Percentiles rank a stretch among this genome's conserved stretches.
phyloP scores from a whole-genome alignment of 30 jellyfish, hydroid and myxozoan species.

The Haliclystus octoradiatus region DNA sequence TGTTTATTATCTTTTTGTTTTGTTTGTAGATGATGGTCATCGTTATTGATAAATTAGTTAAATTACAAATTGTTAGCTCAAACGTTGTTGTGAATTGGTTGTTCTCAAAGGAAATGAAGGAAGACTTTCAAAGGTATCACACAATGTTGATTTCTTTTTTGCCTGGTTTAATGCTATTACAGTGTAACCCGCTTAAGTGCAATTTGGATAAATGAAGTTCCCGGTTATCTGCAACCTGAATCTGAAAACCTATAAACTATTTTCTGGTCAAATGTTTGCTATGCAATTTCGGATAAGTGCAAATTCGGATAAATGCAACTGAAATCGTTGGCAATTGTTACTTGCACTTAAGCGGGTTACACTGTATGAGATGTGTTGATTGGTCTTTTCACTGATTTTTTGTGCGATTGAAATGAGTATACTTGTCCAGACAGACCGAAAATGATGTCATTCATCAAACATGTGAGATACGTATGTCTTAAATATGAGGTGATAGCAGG shows the following conservation, averaged over 20 bases:
- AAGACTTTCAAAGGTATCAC: slow-evolving; percentile 62
- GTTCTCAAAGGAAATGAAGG: slow-evolving; percentile 63
- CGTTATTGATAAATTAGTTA: slow-evolving; percentile 83
- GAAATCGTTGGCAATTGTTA: too few species aligned
- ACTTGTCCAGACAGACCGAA: too few species aligned
- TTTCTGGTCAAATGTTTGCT: too few species aligned
- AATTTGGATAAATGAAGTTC: too few species aligned
- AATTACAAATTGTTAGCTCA: slow-evolving; percentile 72
- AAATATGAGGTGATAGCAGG: too few species aligned
- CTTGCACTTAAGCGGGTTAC: too few species aligned
- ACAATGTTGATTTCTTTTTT: background rate
- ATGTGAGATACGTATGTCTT: too few species aligned
- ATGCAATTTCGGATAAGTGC: too few species aligned
- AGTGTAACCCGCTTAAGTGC: background rate
- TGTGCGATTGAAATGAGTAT: background rate
- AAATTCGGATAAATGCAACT: too few species aligned
- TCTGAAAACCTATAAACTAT: too few species aligned
- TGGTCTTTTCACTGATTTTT: background rate
- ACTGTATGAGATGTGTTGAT: background rate
- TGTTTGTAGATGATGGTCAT: slow-evolving; percentile 65
- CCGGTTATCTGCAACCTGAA: too few species aligned
- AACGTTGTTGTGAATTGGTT: slow-evolving; percentile 93
- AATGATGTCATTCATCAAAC: too few species aligned
- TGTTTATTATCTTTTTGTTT: background rate
- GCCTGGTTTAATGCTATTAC: background rate